Evolutionary conservation across 1,140 invertebrate genomes (phyloP).

Genomic region (Zaprionus lachaisei): DNA sequence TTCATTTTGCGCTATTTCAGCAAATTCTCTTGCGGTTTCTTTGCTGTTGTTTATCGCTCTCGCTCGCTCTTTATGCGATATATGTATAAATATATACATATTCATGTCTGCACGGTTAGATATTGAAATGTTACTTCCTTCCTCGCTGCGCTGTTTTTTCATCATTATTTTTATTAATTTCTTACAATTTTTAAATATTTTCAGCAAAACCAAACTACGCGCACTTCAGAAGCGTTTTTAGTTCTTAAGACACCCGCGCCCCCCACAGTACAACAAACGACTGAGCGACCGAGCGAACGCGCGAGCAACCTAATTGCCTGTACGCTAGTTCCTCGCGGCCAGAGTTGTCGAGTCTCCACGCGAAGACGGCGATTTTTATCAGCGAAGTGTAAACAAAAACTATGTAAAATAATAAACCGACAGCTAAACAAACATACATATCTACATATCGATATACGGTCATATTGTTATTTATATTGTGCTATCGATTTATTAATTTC

Average conservation of each 20-base stretch:
- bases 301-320: slow-evolving; percentile 29
- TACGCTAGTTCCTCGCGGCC: slow-evolving; percentile 14
- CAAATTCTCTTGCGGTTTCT: slow-evolving; percentile 30
- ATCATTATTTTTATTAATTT: not conserved
- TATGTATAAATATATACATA: not conserved
- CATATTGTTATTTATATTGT: not conserved
- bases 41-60: not conserved
- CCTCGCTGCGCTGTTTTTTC: not conserved
- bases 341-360: slow-evolving; percentile 23
- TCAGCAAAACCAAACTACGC: slow-evolving; percentile 1
- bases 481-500: not conserved
- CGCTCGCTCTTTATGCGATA: not conserved
- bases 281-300: slow-evolving; percentile 15
- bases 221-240: slow-evolving; percentile 11
- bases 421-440: not conserved
- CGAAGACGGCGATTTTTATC: not conserved
- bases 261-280: slow-evolving; percentile 28
- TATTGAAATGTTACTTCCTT: slow-evolving; percentile 13
- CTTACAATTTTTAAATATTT: slow-evolving; percentile 5
- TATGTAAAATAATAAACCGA: not conserved
- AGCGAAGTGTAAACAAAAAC: slow-evolving; percentile 1
- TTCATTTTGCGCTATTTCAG: slow-evolving; percentile 51
- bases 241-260: slow-evolving; percentile 23
- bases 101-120: slow-evolving; percentile 4
- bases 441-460: not conserved